Percentiles rank a stretch among this genome's conserved stretches.
Evolutionary conservation across 2,113 vertebrate genomes (phyloP).

Genomic region (Riparia riparia): DNA sequence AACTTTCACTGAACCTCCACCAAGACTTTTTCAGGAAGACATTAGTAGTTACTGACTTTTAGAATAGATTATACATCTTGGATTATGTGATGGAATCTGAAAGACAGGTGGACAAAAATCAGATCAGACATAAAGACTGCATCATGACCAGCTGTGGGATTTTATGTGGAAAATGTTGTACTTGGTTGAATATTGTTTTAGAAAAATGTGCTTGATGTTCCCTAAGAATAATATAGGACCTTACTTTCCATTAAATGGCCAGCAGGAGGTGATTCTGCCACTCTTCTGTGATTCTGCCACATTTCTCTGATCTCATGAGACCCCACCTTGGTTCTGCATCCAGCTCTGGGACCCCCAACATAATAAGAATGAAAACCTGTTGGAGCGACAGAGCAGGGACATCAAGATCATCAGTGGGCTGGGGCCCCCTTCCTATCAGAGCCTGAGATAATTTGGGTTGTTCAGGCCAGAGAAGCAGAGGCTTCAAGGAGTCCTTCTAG

Average conservation of each 20-base stretch:
- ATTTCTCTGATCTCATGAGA: background rate
- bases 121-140: background rate
- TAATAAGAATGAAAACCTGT: background rate
- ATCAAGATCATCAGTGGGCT: background rate
- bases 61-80: constrained; percentile 13
- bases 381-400: background rate
- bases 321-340: background rate
- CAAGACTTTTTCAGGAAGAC: constrained; percentile 68
- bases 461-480: background rate
- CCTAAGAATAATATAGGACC: background rate
- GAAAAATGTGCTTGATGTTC: background rate
- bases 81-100: background rate
- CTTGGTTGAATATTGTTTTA: background rate
- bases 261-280: background rate
- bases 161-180: background rate
- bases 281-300: background rate
- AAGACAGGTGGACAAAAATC: background rate
- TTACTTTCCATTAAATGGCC: background rate
- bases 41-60: constrained; percentile 63
- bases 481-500: background rate
- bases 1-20: constrained; percentile 68
- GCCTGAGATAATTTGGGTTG: background rate
- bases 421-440: background rate
- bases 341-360: background rate
- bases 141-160: background rate